Percentiles rank a stretch among this genome's conserved stretches.
Conservation (phyloP, 2,113 vertebrate genomes). For the Carassius gibelio region DNA sequence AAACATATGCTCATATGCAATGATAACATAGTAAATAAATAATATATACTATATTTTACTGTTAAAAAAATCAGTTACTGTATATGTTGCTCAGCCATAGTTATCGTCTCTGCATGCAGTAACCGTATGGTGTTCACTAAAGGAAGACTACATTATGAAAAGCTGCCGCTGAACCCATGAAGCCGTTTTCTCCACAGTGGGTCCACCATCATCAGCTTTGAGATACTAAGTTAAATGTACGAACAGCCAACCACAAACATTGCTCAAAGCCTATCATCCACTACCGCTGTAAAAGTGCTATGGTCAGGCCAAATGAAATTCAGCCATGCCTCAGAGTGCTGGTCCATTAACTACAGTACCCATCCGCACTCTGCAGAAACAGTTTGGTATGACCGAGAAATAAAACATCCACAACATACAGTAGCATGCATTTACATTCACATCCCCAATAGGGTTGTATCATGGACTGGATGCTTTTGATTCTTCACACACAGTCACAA, state of each 20-base stretch:
- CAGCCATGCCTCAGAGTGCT: slow-evolving; percentile 46
- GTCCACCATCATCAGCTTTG: slow-evolving; percentile 71
- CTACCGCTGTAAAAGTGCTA: slow-evolving; percentile 56
- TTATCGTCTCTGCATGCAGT: background rate
- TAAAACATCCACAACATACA: slow-evolving; percentile 27
- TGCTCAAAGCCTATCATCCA: slow-evolving; percentile 68
- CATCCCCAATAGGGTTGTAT: slow-evolving; percentile 43
- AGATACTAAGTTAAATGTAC: slow-evolving; percentile 61
- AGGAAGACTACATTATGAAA: slow-evolving; percentile 70
- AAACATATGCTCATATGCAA: background rate
- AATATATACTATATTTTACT: background rate
- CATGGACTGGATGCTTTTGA: slow-evolving; percentile 27
- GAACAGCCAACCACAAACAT: slow-evolving; percentile 62
- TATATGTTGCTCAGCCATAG: background rate
- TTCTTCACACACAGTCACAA: slow-evolving; percentile 30
- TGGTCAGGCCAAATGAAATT: slow-evolving; percentile 54
- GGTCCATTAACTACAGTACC: slow-evolving; percentile 57
- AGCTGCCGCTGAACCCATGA: slow-evolving; percentile 65
- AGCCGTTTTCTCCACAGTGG: slow-evolving; percentile 65
- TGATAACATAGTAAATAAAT: background rate
- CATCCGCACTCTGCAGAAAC: slow-evolving; percentile 44
- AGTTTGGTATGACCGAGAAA: slow-evolving; percentile 36
- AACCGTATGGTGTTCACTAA: background rate
- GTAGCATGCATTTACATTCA: slow-evolving; percentile 34
- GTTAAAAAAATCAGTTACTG: background rate